phyloP scores from a whole-genome alignment of 2,797 vertebrate species.

The Triplophysa yarkandensis region DNA sequence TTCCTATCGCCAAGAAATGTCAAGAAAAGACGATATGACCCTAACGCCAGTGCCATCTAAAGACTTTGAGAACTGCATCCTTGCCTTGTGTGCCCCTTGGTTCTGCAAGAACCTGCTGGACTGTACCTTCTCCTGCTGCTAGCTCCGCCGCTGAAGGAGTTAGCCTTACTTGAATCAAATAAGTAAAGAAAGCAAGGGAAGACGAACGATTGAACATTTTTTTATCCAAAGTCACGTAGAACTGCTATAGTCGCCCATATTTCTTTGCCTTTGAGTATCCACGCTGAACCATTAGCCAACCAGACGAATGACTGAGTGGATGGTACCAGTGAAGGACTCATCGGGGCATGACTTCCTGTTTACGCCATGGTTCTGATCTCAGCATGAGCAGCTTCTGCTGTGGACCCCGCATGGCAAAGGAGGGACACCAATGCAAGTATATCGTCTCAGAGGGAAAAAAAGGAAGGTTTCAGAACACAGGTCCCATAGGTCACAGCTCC shows the following conservation, averaged over 20 bases:
- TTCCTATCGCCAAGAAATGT: slow-evolving; percentile 81
- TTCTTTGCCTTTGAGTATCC: slow-evolving; percentile 8
- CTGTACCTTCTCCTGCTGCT: slow-evolving; percentile 63
- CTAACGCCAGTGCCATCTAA: slow-evolving; percentile 83
- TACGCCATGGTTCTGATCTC: slow-evolving; percentile 51
- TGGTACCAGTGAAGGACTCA: not conserved
- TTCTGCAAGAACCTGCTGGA: slow-evolving; percentile 59
- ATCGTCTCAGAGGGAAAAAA: slow-evolving; percentile 41
- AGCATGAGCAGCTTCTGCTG: slow-evolving; percentile 82
- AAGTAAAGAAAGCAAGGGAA: slow-evolving; percentile 54
- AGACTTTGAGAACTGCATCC: slow-evolving; percentile 58
- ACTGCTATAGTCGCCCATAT: slow-evolving; percentile 40
- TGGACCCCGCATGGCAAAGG: slow-evolving; percentile 83
- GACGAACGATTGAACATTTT: slow-evolving; percentile 48
- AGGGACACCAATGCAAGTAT: slow-evolving; percentile 54
- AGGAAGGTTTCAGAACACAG: slow-evolving; percentile 17
- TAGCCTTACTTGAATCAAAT: slow-evolving; percentile 61
- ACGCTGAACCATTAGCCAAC: slow-evolving; percentile 19
- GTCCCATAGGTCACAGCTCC: slow-evolving; percentile 20
- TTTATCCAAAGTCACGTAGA: slow-evolving; percentile 52
- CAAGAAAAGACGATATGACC: slow-evolving; percentile 89
- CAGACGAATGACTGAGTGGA: slow-evolving; percentile 28
- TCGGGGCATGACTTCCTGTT: slow-evolving; percentile 47
- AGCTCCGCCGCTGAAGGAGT: slow-evolving; percentile 42
- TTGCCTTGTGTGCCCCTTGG: slow-evolving; percentile 68